Evolutionary conservation across 2,113 vertebrate genomes (phyloP).

Genomic region (Sakesphorus luctuosus): DNA sequence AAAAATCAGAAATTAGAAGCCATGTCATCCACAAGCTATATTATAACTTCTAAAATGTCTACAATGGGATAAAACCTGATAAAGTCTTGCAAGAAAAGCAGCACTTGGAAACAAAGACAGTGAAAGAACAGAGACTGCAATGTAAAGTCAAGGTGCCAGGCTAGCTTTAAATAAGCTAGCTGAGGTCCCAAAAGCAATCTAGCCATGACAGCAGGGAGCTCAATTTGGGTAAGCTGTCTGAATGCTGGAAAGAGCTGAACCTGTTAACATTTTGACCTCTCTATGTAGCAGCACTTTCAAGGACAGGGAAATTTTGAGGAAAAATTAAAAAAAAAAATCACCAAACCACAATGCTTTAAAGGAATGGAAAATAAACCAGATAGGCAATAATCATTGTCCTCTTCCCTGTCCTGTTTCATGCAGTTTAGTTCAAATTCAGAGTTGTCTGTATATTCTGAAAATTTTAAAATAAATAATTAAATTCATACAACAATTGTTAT

Average conservation of each 20-base stretch:
- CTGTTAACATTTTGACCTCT: constrained; percentile 17
- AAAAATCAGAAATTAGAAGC: neutral
- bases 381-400: neutral
- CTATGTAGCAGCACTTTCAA: neutral
- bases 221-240: neutral
- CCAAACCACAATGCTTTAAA: neutral
- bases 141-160: neutral
- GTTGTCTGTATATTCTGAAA: neutral
- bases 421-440: neutral
- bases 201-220: neutral
- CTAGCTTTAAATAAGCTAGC: constrained; percentile 18
- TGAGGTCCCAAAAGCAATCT: neutral
- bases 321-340: neutral
- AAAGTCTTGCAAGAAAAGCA: neutral
- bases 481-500: neutral
- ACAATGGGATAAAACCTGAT: neutral
- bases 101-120: neutral
- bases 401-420: neutral
- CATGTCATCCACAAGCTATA: neutral
- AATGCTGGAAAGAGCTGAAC: neutral
- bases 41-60: neutral
- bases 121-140: neutral
- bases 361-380: neutral
- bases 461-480: neutral
- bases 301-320: neutral